phyloP scores from a whole-genome alignment of 1,140 invertebrate species.

The Riptortus pedestris region DNA sequence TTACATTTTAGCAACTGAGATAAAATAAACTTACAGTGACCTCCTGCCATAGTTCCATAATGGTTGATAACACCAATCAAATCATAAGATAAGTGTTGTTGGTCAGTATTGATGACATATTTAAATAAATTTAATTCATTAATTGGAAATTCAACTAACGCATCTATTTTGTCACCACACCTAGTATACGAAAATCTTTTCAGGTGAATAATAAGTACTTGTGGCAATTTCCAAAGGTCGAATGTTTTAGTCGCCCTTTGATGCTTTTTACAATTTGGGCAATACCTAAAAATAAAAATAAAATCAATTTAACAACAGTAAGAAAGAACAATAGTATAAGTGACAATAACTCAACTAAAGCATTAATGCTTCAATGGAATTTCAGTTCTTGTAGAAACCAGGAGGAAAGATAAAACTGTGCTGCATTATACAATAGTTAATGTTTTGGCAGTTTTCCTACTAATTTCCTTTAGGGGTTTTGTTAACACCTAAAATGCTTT shows the following conservation, averaged over 20 bases:
- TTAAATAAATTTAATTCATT: conserved; percentile 40
- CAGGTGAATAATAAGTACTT: conserved; percentile 53
- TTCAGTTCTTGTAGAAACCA: too few species aligned
- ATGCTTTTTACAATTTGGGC: conserved; percentile 66
- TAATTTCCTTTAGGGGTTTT: too few species aligned
- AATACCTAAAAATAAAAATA: conserved; percentile 41
- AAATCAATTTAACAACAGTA: conserved; percentile 40
- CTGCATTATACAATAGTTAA: too few species aligned
- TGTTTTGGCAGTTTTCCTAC: too few species aligned
- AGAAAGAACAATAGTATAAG: too few species aligned
- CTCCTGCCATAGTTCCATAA: conserved; percentile 42
- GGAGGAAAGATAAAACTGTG: too few species aligned
- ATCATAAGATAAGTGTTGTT: conserved; percentile 40
- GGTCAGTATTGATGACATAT: conserved; percentile 34
- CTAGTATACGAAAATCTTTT: conserved; percentile 42
- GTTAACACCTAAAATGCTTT: too few species aligned
- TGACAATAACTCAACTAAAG: too few species aligned
- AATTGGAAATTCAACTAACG: conserved; percentile 43
- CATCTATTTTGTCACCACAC: conserved; percentile 44
- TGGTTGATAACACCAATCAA: conserved; percentile 48
- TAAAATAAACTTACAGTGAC: conserved; percentile 37
- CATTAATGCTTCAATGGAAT: too few species aligned
- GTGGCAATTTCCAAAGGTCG: conserved; percentile 79
- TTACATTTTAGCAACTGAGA: too few species aligned
- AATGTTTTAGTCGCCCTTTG: conserved; percentile 78